These are phyloP conservation scores for Hormiphora californensis DNA, from an alignment of 37 sponge, comb jelly and placozoan genomes.

Conservation along the genomic window DNA sequence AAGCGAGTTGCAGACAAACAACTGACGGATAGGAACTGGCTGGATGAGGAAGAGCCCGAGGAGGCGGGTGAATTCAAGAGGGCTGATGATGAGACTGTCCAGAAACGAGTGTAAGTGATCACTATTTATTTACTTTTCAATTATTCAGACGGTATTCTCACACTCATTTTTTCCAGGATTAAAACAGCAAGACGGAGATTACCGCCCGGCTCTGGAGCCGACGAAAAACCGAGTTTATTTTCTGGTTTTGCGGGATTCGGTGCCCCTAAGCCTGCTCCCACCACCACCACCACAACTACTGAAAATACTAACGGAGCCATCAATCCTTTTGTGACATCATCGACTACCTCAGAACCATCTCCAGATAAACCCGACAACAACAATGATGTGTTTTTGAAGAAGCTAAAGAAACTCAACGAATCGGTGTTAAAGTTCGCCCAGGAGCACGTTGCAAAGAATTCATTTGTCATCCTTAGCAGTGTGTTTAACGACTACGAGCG, in stretches of 20 bases:
- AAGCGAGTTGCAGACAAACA: slow-evolving; percentile 42
- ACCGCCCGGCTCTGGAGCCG: not conserved
- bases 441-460: slow-evolving; percentile 19
- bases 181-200: slow-evolving; percentile 10
- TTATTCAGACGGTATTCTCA: too few species aligned
- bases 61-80: slow-evolving; percentile 19
- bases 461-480: slow-evolving; percentile 21
- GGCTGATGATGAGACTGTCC: not conserved
- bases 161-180: slow-evolving; percentile 21
- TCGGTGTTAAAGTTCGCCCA: slow-evolving; percentile 25
- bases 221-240: slow-evolving; percentile 19
- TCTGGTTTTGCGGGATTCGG: slow-evolving; percentile 24
- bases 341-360: not conserved
- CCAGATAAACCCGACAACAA: not conserved
- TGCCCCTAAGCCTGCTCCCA: not conserved
- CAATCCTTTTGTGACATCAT: not conserved
- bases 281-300: not conserved
- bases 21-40: slow-evolving; percentile 46
- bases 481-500: slow-evolving; percentile 30
- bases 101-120: slow-evolving; percentile 20
- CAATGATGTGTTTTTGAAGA: slow-evolving; percentile 20
- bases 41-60: slow-evolving; percentile 29
- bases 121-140: not conserved
- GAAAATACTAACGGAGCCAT: not conserved
- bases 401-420: slow-evolving; percentile 39